Conservation (phyloP, 2,888 invertebrate genomes). For the Gibbula magus region DNA sequence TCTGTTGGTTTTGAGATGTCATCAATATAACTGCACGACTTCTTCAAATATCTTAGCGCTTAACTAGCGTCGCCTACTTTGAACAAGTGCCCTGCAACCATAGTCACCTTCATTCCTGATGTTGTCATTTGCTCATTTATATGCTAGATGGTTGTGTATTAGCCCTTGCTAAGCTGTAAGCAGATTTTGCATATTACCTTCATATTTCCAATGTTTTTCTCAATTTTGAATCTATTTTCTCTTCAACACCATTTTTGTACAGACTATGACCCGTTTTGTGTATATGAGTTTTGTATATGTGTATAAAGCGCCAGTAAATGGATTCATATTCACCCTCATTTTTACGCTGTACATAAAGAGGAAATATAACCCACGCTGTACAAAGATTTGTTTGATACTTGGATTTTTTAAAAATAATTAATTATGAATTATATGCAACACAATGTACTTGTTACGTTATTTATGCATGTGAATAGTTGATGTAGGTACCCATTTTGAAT, state of each 20-base stretch:
- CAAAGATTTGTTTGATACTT: neutral
- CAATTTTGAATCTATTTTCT: neutral
- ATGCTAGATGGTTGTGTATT: neutral
- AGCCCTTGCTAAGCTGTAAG: neutral
- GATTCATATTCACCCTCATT: neutral
- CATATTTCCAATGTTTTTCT: neutral
- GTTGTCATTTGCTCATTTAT: neutral
- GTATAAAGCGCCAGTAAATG: neutral
- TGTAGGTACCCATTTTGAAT: neutral
- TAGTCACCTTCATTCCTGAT: neutral
- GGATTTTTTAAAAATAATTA: conserved; percentile 1
- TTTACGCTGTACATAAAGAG: neutral
- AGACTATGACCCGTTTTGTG: neutral
- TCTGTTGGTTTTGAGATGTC: no score
- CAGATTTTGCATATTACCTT: conserved; percentile 8
- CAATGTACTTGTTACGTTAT: neutral
- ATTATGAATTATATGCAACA: conserved; percentile 11
- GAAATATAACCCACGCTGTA: neutral
- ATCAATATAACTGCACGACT: no score
- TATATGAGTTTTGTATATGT: neutral
- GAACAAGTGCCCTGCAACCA: no score
- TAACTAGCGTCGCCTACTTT: no score
- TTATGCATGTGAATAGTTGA: conserved; percentile 16
- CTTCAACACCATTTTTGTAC: neutral
- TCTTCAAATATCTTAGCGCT: no score